Evolutionary conservation across 2,113 vertebrate genomes (phyloP), one percentile per base, ranked within the genome.

Genomic region (Forbesichthys agassizii): DNA sequence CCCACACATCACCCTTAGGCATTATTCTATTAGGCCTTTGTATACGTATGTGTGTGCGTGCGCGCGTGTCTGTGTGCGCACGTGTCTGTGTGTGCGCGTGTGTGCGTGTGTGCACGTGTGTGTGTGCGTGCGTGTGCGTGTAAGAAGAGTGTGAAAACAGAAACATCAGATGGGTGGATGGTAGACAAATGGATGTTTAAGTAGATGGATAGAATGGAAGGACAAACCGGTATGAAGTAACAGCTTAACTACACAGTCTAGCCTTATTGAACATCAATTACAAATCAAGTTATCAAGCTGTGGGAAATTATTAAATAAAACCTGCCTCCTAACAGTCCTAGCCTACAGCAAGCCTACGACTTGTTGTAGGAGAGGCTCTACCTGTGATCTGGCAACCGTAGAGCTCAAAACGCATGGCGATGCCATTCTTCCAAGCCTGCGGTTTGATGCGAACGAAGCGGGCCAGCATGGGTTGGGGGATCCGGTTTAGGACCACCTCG

Each of bases 311-410:
- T 42, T 42, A 42, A 42, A 42, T 42, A 42, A 42, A 6, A 42
- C 4, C 36, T 42, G 36, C 36, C 36, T 27, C 27, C 27, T 27
- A 42, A 42, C 4, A 42, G 5, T 8, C 36, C 36, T 42, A 42
- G 7, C 36, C 36, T 16, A 16, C 16, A 16, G 16, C 16, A 16
- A 16, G 16, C 16, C 16, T 16, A 16, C 16, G 16, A 16, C 16
- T 16, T 9, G 49, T 51, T 14, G 10, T 4, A 2, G 27, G 27
- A 3, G 27, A 27, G 27, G 27, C 27, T 27, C 79, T 75, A 99
- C 98, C 97, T 1, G 97, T 98, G 69, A 98, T 97, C 77, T 96
- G 94, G 85, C 98, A 99, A 84, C 97, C 98, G 0, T 96, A 99
- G 3, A 99, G 93, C 81, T 99, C 98, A 14, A 99, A 93, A 11